A percentile compares a stretch with the other conserved stretches of the same genome.
phyloP scores from a whole-genome alignment of 2,797 vertebrate species.

The Picus viridis region DNA sequence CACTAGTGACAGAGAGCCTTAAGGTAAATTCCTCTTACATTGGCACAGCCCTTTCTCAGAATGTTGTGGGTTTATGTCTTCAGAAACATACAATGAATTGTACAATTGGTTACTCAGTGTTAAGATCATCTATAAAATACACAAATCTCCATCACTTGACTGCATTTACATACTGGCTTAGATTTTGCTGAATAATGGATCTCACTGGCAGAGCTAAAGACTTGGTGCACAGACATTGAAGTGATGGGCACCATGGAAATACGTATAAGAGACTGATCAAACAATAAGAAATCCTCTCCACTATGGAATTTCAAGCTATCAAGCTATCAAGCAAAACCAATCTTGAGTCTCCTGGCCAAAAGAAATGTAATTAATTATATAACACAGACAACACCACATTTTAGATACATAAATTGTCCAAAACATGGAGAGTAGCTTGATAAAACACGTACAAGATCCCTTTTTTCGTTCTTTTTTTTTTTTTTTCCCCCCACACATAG shows the following conservation, averaged over 20 bases:
- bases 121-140: slow-evolving; percentile 76
- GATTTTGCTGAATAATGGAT: slow-evolving; percentile 70
- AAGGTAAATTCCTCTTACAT: slow-evolving; percentile 73
- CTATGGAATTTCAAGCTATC: slow-evolving; percentile 78
- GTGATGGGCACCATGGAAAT: slow-evolving; percentile 58
- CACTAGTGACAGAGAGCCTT: slow-evolving; percentile 77
- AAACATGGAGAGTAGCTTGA: slow-evolving; percentile 77
- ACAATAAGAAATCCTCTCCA: slow-evolving; percentile 70
- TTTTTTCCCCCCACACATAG: not conserved
- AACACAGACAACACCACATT: slow-evolving; percentile 84
- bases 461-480: not conserved
- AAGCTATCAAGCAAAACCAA: slow-evolving; percentile 83
- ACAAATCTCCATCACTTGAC: slow-evolving; percentile 70
- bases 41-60: slow-evolving; percentile 76
- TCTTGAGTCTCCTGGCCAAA: slow-evolving; percentile 76
- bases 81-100: slow-evolving; percentile 73
- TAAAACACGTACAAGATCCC: slow-evolving; percentile 67
- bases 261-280: slow-evolving; percentile 67
- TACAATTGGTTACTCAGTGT: slow-evolving; percentile 71
- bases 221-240: slow-evolving; percentile 45
- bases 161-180: slow-evolving; percentile 70
- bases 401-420: slow-evolving; percentile 87
- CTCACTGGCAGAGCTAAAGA: slow-evolving; percentile 61
- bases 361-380: slow-evolving; percentile 63
- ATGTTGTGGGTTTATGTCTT: slow-evolving; percentile 63